These are phyloP conservation scores for Bombycilla garrulus DNA, from an alignment of 2,113 vertebrate species.

Conservation along the genomic window DNA sequence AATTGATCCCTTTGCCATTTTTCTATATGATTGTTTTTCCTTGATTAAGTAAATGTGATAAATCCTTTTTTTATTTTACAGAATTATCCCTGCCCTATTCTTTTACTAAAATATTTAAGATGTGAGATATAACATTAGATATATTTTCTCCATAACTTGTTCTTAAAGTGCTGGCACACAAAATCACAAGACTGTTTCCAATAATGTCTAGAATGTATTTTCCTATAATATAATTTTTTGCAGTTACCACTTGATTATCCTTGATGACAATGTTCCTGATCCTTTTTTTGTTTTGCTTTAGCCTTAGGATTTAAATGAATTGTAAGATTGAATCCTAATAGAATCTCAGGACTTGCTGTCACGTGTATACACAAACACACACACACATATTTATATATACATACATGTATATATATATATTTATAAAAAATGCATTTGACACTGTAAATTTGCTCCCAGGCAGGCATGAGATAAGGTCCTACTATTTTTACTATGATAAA, in stretches of 20 bases:
- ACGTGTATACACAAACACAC: background rate
- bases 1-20: background rate
- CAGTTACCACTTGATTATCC: background rate
- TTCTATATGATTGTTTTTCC: background rate
- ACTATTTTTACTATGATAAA: background rate
- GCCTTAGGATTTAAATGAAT: background rate
- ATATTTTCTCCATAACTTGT: background rate
- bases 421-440: background rate
- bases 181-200: background rate
- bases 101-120: background rate
- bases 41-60: background rate
- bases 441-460: background rate
- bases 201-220: background rate
- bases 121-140: background rate
- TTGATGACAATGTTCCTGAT: background rate
- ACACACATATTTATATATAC: background rate
- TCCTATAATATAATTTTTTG: background rate
- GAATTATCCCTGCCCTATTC: background rate
- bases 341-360: background rate
- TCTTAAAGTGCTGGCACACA: background rate
- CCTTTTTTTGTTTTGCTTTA: background rate
- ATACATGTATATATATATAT: rapidly evolving
- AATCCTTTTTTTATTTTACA: background rate
- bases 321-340: background rate
- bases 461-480: background rate